Base-by-base conservation (phyloP, 92 coral and sea anemone species). In the Muricea muricata region DNA sequence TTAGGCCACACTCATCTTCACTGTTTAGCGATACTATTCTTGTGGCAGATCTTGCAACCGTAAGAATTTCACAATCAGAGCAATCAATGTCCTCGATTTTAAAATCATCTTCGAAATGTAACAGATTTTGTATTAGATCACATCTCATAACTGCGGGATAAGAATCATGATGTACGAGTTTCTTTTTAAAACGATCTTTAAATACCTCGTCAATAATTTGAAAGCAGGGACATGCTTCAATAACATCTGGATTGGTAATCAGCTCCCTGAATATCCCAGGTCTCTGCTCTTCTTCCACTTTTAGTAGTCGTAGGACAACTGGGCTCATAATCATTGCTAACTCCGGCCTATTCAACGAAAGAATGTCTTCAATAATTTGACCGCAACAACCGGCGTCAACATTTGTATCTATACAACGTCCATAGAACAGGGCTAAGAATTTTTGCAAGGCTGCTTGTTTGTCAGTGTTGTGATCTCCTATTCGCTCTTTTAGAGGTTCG, bases 81-180 rank as follows among this genome's bases (percentile, higher is more conserved):
- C 92, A 82, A 7, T 86, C 81, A n/a, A 96, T 47, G 14, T 68
- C 71, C 0, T 75, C 31, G 2, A 93, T 58, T 26, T 21, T 77
- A 31, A 46, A 77, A 30, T 70, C 69, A 5, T 77, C 65, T 40
- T 92, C 86, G 11, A 93, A 79, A 10, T 92, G 50, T 55, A 74
- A 82, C 32, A 92, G 91, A 6, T 93, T 92, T 66, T 84, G 85
- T 73, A 96, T 93, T 24, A 96, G 85, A 88, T 96, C 98, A 83
- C 99, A 96, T 74, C 95, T 92, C 66, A 93, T 87, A 12, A 92
- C 99, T 45, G 93, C n/a, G n/a, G n/a, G n/a, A n/a, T n/a, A n/a
- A n/a, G n/a, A n/a, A n/a, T n/a, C n/a, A n/a, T n/a, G n/a, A 90
- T 68, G 94, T 87, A 90, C 6, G 90, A 87, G 60, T 96, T 92